Evolutionary conservation across 1,140 invertebrate species (phyloP).

Genomic region (Rhopalosiphum maidis): DNA sequence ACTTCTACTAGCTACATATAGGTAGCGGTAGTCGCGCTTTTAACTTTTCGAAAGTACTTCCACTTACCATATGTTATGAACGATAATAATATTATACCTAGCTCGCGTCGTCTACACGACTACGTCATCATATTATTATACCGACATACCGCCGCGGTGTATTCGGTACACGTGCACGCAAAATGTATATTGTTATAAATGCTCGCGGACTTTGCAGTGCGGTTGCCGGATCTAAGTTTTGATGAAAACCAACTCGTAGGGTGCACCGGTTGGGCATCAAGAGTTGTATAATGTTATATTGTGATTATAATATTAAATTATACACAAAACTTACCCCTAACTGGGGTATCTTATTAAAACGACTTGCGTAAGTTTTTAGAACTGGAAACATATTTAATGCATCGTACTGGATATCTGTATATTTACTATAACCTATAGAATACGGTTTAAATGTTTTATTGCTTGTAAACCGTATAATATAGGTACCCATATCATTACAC

Average conservation of each 20-base stretch:
- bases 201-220: too few species aligned
- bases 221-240: background rate
- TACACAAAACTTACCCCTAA: background rate
- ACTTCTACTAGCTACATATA: too few species aligned
- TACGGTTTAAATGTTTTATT: background rate
- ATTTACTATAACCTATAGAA: background rate
- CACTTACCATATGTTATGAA: background rate
- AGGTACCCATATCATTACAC: too few species aligned
- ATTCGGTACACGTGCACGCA: background rate
- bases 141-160: background rate
- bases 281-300: background rate
- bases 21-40: background rate
- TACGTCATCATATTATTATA: background rate
- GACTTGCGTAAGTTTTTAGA: background rate
- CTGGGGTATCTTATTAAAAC: background rate
- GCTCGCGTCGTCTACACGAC: background rate
- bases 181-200: background rate
- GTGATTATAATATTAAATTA: background rate
- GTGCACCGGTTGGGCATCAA: background rate
- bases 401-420: background rate
- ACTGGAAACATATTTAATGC: background rate
- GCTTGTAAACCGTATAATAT: background rate
- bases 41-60: background rate
- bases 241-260: background rate
- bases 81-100: background rate